A percentile compares a stretch with the other conserved stretches of the same genome.
phyloP scores from a whole-genome alignment of 2,888 invertebrate genomes.

The Sinodicranocentrus sp. region DNA sequence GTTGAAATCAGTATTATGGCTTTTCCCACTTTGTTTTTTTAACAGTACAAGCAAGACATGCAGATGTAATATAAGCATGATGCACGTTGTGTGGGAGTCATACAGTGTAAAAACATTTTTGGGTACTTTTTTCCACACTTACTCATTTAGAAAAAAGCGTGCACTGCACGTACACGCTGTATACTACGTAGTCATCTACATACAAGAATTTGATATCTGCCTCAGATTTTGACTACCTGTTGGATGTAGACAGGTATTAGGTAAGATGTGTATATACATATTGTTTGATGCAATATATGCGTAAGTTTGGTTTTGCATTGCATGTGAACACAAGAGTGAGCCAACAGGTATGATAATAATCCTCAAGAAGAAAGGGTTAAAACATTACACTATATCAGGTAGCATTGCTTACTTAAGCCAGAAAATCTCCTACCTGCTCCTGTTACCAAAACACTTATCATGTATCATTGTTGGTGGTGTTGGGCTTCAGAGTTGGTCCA shows the following conservation, averaged over 20 bases:
- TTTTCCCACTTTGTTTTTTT: slow-evolving; percentile 19
- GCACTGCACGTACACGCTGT: background rate
- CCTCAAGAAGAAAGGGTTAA: background rate
- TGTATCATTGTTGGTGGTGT: background rate
- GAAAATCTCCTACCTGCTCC: slow-evolving; percentile 5
- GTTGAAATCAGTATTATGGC: background rate
- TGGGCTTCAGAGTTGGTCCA: background rate
- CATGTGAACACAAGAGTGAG: background rate
- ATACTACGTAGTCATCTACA: background rate
- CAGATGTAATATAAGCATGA: too few relatives aligned
- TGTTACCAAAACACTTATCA: slow-evolving; percentile 22
- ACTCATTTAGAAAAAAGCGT: slow-evolving; percentile 16
- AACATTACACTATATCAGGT: slow-evolving; percentile 1
- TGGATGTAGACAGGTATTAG: slow-evolving; percentile 1
- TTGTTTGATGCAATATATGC: slow-evolving; percentile 4
- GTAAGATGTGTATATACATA: too few relatives aligned
- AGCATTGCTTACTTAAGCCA: background rate
- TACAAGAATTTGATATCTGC: too few relatives aligned
- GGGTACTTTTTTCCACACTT: slow-evolving; percentile 6
- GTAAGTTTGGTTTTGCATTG: background rate
- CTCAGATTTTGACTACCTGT: slow-evolving; percentile 6
- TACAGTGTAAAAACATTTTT: slow-evolving; percentile 1
- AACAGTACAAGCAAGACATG: background rate
- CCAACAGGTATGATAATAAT: background rate
- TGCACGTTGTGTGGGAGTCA: background rate